Conservation (phyloP, 1,140 invertebrate species). For the Homalodisca vitripennis region DNA sequence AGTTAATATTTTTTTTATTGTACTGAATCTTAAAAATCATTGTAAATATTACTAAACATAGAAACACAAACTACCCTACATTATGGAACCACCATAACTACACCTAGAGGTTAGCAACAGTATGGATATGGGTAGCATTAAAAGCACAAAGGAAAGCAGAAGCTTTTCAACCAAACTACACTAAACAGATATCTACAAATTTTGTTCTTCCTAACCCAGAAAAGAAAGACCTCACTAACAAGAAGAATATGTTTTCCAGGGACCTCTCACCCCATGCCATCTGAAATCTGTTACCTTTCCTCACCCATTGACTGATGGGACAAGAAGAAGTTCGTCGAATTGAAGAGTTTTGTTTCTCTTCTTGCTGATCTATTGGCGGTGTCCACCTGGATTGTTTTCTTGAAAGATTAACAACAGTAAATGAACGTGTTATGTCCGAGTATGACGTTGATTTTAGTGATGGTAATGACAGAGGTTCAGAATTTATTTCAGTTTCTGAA, state of each 20-base stretch:
- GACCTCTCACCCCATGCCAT: background rate
- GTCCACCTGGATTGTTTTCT: background rate
- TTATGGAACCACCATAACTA: constrained; percentile 23
- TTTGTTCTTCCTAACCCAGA: no score
- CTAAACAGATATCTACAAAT: background rate
- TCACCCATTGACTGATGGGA: constrained; percentile 14
- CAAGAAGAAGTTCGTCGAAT: constrained; percentile 16
- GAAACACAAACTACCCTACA: no score
- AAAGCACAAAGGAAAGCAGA: constrained; percentile 2
- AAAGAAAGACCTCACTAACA: no score
- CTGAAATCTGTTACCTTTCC: constrained; percentile 6
- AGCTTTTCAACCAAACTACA: constrained; percentile 14
- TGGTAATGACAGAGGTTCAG: background rate
- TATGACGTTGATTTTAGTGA: constrained; percentile 2
- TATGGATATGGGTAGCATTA: background rate
- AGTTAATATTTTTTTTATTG: no score
- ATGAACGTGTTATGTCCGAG: constrained; percentile 10
- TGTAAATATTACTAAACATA: no score
- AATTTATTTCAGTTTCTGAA: background rate
- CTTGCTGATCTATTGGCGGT: background rate
- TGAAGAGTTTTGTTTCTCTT: background rate
- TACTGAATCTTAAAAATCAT: no score
- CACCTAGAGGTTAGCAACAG: background rate
- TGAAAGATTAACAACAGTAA: background rate
- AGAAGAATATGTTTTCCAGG: background rate